Evolutionary conservation across 2,888 invertebrate genomes (phyloP), one percentile per base, ranked within the genome.

Genomic region (Lasioglossum villosulum): DNA sequence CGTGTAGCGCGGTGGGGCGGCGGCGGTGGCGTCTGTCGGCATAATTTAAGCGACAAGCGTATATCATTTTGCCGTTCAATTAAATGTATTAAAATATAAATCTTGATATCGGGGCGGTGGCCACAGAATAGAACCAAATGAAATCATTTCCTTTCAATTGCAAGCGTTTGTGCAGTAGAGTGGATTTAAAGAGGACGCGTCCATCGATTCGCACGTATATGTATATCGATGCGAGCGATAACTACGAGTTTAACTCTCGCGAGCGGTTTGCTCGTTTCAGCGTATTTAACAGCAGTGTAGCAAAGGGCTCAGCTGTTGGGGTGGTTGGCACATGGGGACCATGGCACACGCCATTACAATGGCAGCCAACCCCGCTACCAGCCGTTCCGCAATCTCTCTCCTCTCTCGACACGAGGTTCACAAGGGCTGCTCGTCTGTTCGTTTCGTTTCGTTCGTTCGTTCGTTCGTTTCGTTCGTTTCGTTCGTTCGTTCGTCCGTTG

Each of bases 271-370:
- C 88, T 90, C 88, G 92, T 88, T 90, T 89, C 90, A 87, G 75
- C 88, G 88, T 90, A 92, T 91, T 90, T 91, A 92, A 92, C 88
- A 87, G 89, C 79, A 88, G 84, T 84, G 91, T 85, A 83, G 82
- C 87, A 87, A 90, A 90, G 89, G 89, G 80, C 92, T 92, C 92
- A 91, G 91, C 92, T 92, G 91, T 86, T 89, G 87, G 90, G 89
- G 87, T 91, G 85, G 90, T 86, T 89, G 92, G 92, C 91, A 91
- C 92, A 92, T 88, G 90, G 92, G 93, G 90, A 91, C 89, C 90
- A 88, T 91, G 90, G 91, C 92, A 89, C 92, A 91, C 92, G 92
- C 92, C 90, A 92, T 93, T 92, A 93, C 93, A 93, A 92, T 93
- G 90, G 89, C 89, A 90, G 86, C 91, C 86, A 78, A 76, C 86